Evolutionary conservation across 2,888 invertebrate species (phyloP).

Genomic region (Bombylius discolor): DNA sequence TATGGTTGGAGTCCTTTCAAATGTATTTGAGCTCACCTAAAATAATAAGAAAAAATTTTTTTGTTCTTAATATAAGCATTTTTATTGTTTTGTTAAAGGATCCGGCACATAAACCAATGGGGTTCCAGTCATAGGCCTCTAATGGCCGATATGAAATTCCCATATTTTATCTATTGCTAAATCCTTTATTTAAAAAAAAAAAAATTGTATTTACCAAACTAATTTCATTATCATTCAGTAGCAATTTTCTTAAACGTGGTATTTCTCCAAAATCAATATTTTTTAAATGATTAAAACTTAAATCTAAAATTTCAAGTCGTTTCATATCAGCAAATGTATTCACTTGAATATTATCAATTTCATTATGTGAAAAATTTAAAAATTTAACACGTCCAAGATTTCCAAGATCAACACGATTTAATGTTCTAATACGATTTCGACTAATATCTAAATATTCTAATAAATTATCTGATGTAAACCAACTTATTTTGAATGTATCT

Average conservation of each 20-base stretch:
- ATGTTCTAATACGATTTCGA: constrained; percentile 20
- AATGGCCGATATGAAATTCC: no score
- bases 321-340: constrained; percentile 19
- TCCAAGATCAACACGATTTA: constrained; percentile 18
- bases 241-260: constrained; percentile 18
- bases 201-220: constrained; percentile 15
- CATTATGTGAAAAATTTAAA: constrained; percentile 27
- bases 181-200: no score
- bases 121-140: no score
- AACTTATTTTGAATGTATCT: constrained; percentile 15
- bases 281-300: constrained; percentile 24
- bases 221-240: constrained; percentile 23
- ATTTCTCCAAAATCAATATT: constrained; percentile 19
- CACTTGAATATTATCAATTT: constrained; percentile 16
- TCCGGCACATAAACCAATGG: no score
- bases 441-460: constrained; percentile 26
- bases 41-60: no score
- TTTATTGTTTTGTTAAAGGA: no score
- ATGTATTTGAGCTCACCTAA: constrained; percentile 12
- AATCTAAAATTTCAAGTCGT: constrained; percentile 21
- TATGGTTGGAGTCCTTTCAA: constrained; percentile 18
- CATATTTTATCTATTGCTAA: no score
- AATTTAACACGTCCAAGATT: constrained; percentile 20
- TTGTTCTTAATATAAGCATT: no score
- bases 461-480: constrained; percentile 18